Percentiles rank a stretch among this genome's conserved stretches.
These are phyloP conservation scores for Lucilia cuprina DNA, from an alignment of 1,140 invertebrate genomes.

Conservation along the genomic window DNA sequence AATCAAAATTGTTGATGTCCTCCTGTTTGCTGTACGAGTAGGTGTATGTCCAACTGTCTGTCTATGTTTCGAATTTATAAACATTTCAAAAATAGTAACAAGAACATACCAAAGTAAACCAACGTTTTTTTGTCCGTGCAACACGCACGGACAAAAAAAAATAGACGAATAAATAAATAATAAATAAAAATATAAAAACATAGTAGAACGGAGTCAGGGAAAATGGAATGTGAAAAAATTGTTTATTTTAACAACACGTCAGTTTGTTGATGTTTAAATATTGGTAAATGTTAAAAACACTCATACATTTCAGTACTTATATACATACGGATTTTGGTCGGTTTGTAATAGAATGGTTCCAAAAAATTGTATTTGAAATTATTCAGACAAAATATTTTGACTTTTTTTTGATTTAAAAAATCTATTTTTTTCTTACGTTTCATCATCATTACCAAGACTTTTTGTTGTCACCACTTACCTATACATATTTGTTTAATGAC, in stretches of 20 bases:
- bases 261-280: conserved; percentile 28
- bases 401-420: no score
- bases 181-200: not conserved
- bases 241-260: conserved; percentile 28
- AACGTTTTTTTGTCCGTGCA: no score
- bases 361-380: no score
- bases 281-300: not conserved
- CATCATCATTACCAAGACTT: no score
- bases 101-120: not conserved
- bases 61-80: not conserved
- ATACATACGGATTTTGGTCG: not conserved
- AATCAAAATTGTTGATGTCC: conserved; percentile 28
- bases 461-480: no score
- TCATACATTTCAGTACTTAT: not conserved
- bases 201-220: not conserved
- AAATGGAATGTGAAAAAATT: not conserved
- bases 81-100: not conserved
- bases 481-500: no score
- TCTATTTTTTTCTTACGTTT: no score
- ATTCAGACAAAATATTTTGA: no score
- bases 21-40: not conserved
- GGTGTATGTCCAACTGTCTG: not conserved
- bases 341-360: no score
- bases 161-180: conserved; percentile 3
- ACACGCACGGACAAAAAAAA: conserved; percentile 9